Base-by-base conservation (phyloP, 2,888 invertebrate genomes). In the Caenorhabditis virilis region DNA sequence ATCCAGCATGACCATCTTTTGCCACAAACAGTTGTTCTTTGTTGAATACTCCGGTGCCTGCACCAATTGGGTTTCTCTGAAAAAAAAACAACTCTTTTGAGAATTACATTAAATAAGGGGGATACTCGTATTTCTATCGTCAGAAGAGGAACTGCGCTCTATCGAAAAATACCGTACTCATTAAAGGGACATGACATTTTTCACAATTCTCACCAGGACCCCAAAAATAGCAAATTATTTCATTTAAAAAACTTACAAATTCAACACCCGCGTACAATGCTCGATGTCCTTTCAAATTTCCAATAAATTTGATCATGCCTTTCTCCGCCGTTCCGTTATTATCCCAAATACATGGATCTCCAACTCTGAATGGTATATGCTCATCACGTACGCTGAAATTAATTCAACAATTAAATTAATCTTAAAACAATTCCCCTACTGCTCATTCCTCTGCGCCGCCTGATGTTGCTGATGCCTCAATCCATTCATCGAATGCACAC, bases 61-160 rank as follows among this genome's bases (percentile, higher is more conserved):
- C 84, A 15, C 87, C 87, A 20, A 87, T 85, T 4, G 85, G 83
- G 54, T 86, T 84, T 64, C 87, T 87, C 87, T 87, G 72, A n/a
- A 79, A 72, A 30, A 42, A 38, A 22, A 5, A 13, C 11, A n/a
- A 36, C 5, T n/a, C 5, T 36, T 20, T 23, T 16, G 6, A 15
- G 9, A 26, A 18, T 30, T n/a, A 6, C 25, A 13, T 6, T 26
- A 46, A 58, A 62, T 65, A 22, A 57, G 33, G 7, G 7, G 18
- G 39, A 46, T 41, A 42, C 35, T 15, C 50, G 36, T 30, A 18
- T 23, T 43, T 5, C 36, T 39, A 9, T 13, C 7, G 13, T 30
- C 6, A 30, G 30, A 30, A 20, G 30, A 3, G 27, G 25, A 30
- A 20, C 30, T 42, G 13, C 5, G 22, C 13, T 42, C 22, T 18